Conservation (phyloP, 2,797 vertebrate genomes). For the Taenioides sp. region DNA sequence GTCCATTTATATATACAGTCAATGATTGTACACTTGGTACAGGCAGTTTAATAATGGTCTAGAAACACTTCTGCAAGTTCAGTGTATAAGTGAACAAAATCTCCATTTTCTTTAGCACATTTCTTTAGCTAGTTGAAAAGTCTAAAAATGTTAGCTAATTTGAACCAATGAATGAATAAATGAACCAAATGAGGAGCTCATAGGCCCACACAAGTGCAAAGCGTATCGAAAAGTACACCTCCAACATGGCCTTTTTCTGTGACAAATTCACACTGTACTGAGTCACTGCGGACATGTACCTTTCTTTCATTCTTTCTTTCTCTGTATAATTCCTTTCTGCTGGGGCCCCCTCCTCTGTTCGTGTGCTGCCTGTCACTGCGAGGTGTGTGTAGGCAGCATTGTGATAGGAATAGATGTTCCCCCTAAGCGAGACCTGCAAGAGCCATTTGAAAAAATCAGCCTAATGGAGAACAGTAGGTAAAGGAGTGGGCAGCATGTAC, state of each 20-base stretch:
- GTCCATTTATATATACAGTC: too few species aligned
- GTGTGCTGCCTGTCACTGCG: slow-evolving; percentile 71
- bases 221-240: slow-evolving; percentile 17
- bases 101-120: background rate
- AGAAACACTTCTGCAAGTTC: background rate
- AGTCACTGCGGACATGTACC: slow-evolving; percentile 23
- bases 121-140: background rate
- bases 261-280: slow-evolving; percentile 18
- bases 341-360: slow-evolving; percentile 43
- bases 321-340: slow-evolving; percentile 48
- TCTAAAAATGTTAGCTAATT: background rate
- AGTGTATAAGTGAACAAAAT: background rate
- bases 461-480: slow-evolving; percentile 82
- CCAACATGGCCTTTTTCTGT: slow-evolving; percentile 5
- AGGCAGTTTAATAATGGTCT: background rate
- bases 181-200: background rate
- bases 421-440: slow-evolving; percentile 81
- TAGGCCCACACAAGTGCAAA: slow-evolving; percentile 12
- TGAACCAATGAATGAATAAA: too few species aligned
- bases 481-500: slow-evolving; percentile 77
- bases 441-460: slow-evolving; percentile 81
- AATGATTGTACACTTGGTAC: background rate
- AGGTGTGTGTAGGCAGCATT: slow-evolving; percentile 81
- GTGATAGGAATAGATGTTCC: slow-evolving; percentile 85
- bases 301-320: slow-evolving; percentile 29